Evolutionary conservation across 2,888 invertebrate species (phyloP).

Genomic region (Idaea biselata): DNA sequence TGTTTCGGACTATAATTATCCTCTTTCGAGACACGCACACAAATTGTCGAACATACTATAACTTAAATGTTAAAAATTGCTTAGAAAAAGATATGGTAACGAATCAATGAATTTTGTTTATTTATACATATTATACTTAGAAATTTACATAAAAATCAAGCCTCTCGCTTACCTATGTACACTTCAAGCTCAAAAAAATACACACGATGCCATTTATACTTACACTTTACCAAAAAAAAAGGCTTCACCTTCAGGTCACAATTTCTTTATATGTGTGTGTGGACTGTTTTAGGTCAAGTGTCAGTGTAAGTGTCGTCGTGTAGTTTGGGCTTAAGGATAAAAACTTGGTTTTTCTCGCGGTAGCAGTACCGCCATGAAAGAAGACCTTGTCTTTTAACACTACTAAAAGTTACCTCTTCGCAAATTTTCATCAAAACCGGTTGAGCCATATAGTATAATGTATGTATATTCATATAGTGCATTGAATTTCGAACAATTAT

Average conservation of each 20-base stretch:
- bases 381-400: neutral
- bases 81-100: slow-evolving; percentile 14
- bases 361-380: neutral
- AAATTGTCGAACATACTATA: neutral
- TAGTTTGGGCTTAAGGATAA: too few species aligned
- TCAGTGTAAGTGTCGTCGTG: too few species aligned
- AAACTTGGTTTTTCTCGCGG: neutral
- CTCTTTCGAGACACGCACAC: neutral
- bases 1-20: neutral
- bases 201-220: too few species aligned
- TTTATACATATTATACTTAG: too few species aligned
- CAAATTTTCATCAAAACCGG: neutral
- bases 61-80: slow-evolving; percentile 7
- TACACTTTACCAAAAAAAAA: too few species aligned
- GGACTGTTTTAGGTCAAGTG: too few species aligned
- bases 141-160: neutral
- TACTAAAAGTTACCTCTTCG: neutral
- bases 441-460: neutral
- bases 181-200: neutral
- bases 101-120: too few species aligned
- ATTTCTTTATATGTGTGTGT: too few species aligned
- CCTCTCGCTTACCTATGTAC: neutral
- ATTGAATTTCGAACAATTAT: neutral
- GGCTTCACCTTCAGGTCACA: too few species aligned
- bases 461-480: neutral